Evolutionary conservation across 2,113 vertebrate species (phyloP), one percentile per base, ranked within the genome.

Genomic region (Festucalex cinctus): DNA sequence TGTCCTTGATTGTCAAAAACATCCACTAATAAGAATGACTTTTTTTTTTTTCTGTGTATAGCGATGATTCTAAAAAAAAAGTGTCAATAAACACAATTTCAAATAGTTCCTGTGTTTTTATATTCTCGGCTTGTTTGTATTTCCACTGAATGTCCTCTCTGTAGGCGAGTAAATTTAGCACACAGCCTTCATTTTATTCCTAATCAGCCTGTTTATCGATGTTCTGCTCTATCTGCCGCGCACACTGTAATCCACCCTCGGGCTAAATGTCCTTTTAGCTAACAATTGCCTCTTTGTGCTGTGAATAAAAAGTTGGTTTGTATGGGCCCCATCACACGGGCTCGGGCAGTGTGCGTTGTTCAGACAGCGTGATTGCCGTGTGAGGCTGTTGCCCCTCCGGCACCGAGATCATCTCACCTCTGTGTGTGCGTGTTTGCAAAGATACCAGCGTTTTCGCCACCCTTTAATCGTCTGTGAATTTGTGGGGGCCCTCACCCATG

Each of bases 381-480:
- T 82, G 83, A 77, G 81, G 74, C 80, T 79, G 71, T 22, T 73
- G 73, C 24, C 83, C 71, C 65, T n/a, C 69, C 83, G 6, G 16
- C 44, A 14, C 37, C 16, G 39, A 56, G 56, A 76, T 64, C 85
- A 66, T 77, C 78, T 69, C 71, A 67, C 70, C 75, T 70, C 58
- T 54, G 6, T 66, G 57, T 61, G 36, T 13, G 75, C 64, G 54
- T 83, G 69, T 77, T 79, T 73, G 37, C 43, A 68, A 67, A 90
- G 90, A 91, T 91, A 90, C 87, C 86, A 86, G 82, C 77, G 75
- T 66, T 66, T 67, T 75, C 74, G 74, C 79, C 75, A 78, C 79
- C 78, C 77, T 71, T 17, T 91, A 90, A 90, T 91, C 88, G 85
- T 78, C 73, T 81, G 83, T 58, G 59, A 66, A 24, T 61, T 66